Evolutionary conservation across 2,888 invertebrate species (phyloP).

Genomic region (Agrotis ipsilon): DNA sequence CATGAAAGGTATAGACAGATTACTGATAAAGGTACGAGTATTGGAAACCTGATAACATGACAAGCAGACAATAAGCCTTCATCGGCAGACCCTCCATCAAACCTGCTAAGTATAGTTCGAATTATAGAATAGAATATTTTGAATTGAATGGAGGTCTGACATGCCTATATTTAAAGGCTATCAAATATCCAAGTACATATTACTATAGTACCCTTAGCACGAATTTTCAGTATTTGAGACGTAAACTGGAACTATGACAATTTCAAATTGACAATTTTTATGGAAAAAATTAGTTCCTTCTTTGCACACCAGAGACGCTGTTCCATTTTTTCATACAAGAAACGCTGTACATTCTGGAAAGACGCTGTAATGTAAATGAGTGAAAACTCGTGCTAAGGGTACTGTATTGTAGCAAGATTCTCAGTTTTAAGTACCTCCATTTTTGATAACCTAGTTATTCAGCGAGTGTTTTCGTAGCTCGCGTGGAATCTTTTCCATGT

Average conservation of each 20-base stretch:
- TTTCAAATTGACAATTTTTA: too few relatives aligned
- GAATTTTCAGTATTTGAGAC: too few relatives aligned
- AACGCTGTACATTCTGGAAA: too few relatives aligned
- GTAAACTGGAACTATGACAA: too few relatives aligned
- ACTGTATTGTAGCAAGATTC: not conserved
- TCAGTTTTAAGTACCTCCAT: slow-evolving; percentile 10
- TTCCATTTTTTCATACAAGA: too few relatives aligned
- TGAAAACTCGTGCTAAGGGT: too few relatives aligned
- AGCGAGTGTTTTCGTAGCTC: slow-evolving; percentile 23
- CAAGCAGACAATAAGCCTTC: slow-evolving; percentile 57
- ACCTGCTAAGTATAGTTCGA: slow-evolving; percentile 28
- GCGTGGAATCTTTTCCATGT: slow-evolving; percentile 45
- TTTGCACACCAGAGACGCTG: too few relatives aligned
- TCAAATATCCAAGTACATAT: slow-evolving; percentile 19
- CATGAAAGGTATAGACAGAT: slow-evolving; percentile 51
- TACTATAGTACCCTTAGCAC: slow-evolving; percentile 2
- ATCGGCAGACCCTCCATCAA: slow-evolving; percentile 48
- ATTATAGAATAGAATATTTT: slow-evolving; percentile 38
- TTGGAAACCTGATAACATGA: slow-evolving; percentile 54
- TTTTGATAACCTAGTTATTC: slow-evolving; percentile 43
- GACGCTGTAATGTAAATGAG: too few relatives aligned
- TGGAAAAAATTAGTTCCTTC: too few relatives aligned
- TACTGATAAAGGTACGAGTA: slow-evolving; percentile 55
- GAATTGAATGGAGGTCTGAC: slow-evolving; percentile 44
- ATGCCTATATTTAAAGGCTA: slow-evolving; percentile 12